Evolutionary conservation across 2,888 invertebrate species (phyloP), one percentile per base, ranked within the genome.

Genomic region (Tipula unca): DNA sequence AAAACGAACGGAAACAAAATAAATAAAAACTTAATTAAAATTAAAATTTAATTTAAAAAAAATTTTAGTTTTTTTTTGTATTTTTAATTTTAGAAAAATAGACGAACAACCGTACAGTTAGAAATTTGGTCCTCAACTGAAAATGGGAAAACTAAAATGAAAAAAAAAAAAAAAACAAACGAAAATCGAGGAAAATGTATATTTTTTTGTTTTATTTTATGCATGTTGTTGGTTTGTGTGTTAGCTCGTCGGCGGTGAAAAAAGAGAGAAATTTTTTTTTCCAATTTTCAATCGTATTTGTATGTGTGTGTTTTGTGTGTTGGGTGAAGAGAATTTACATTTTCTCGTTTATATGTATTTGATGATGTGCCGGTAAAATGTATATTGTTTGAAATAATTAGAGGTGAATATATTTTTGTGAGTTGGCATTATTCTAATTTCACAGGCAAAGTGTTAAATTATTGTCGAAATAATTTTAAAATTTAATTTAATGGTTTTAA

Each of bases 91-190:
- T 69, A 20, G 69, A 25, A 69, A 69, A 54, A 69, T 25, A 69
- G 69, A 25, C 25, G 25, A 69, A 69, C 69, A 69, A 69, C 69
- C 69, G 25, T 69, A 69, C 69, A 20, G 69, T 69, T 25, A 69
- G 69, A 69, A 69, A 69, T 69, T 69, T 69, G 69, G 69, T 69
- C 69, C 69, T 69, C 69, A 25, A 69, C 69, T 69, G 69, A 69
- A 69, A 69, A 69, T 69, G 69, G 69, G 69, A 69, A 69, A 69
- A 69, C 10, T 13, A 3, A 69, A 69, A 25, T 13, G 8, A 25
- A 69, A 69, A 69, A 69, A 48, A 48, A 48, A n/a, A 48, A 69
- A 69, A 69, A 25, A 69, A 69, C 6, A 69, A 69, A 25, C 25
- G 69, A 69, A 69, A 69, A 13, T 69, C 69, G 69, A 69, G 69